Conservation (phyloP, 2,113 vertebrate genomes). For the Melanotaenia duboulayi region DNA sequence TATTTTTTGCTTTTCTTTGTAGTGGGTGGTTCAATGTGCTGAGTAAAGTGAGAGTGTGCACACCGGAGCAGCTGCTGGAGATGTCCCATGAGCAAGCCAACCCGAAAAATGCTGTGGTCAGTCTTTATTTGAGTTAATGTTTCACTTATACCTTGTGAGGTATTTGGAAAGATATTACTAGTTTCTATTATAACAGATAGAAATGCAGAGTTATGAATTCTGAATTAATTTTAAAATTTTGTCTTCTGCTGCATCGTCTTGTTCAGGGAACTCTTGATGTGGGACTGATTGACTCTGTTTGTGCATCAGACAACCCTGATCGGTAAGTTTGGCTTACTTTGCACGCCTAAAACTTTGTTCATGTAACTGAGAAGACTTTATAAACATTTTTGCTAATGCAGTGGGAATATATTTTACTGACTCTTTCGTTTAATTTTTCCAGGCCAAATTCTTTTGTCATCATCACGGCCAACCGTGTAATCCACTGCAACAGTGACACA, state of each 20-base stretch:
- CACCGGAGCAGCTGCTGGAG: slow-evolving; percentile 90
- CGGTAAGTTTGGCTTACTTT: slow-evolving; percentile 77
- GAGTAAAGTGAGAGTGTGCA: slow-evolving; percentile 89
- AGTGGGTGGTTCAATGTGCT: slow-evolving; percentile 93
- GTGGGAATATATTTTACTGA: no score
- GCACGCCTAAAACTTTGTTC: neutral
- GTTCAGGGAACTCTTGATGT: slow-evolving; percentile 91
- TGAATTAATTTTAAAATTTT: neutral
- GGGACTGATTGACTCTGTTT: slow-evolving; percentile 92
- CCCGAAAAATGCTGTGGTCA: slow-evolving; percentile 94
- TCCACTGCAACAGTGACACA: slow-evolving; percentile 93
- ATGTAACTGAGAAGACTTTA: neutral
- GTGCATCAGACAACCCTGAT: slow-evolving; percentile 94
- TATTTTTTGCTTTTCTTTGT: slow-evolving; percentile 21
- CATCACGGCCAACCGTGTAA: slow-evolving; percentile 93
- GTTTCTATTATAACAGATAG: no score
- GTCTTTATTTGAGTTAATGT: slow-evolving; percentile 49
- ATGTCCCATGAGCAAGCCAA: slow-evolving; percentile 96
- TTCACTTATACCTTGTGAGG: neutral
- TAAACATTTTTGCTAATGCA: neutral
- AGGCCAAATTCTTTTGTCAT: slow-evolving; percentile 96
- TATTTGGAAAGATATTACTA: no score
- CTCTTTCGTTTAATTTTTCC: neutral
- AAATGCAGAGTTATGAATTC: neutral
- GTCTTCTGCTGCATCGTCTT: neutral